A percentile compares a stretch with the other conserved stretches of the same genome.
These are phyloP conservation scores for Noctua janthe DNA, from an alignment of 2,888 invertebrate genomes.

Conservation along the genomic window DNA sequence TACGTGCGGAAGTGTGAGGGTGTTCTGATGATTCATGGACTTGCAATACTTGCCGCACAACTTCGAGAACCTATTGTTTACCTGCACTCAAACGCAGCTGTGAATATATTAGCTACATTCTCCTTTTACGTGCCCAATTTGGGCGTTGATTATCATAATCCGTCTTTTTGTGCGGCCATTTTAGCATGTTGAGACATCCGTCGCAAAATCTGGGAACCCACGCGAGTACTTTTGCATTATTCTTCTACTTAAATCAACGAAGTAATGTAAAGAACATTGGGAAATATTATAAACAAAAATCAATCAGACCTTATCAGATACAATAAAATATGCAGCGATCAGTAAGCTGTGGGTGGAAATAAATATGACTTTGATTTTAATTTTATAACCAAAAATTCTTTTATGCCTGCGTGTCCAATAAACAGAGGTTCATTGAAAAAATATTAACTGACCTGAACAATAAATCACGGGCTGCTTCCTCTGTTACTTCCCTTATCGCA, in stretches of 20 bases:
- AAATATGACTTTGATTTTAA: constrained; percentile 59
- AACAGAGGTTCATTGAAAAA: constrained; percentile 75
- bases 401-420: constrained; percentile 61
- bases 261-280: constrained; percentile 29
- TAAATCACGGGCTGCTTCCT: constrained; percentile 78
- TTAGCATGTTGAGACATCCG: constrained; percentile 55
- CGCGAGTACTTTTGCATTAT: constrained; percentile 33
- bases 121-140: constrained; percentile 62
- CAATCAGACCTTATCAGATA: constrained; percentile 60
- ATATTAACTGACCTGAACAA: constrained; percentile 73
- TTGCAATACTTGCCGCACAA: constrained; percentile 59
- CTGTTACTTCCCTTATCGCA: constrained; percentile 85
- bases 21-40: constrained; percentile 75
- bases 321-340: constrained; percentile 60
- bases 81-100: constrained; percentile 63
- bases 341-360: constrained; percentile 48
- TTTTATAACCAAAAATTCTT: constrained; percentile 49
- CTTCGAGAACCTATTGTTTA: constrained; percentile 63
- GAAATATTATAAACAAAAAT: constrained; percentile 49
- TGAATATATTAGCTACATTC: constrained; percentile 64
- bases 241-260: constrained; percentile 27
- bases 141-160: constrained; percentile 63
- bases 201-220: constrained; percentile 46
- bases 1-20: constrained; percentile 75
- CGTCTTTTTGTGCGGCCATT: constrained; percentile 54